Conservation (phyloP, 2,113 vertebrate genomes). For the Gnathonemus echidnorhynchus region DNA sequence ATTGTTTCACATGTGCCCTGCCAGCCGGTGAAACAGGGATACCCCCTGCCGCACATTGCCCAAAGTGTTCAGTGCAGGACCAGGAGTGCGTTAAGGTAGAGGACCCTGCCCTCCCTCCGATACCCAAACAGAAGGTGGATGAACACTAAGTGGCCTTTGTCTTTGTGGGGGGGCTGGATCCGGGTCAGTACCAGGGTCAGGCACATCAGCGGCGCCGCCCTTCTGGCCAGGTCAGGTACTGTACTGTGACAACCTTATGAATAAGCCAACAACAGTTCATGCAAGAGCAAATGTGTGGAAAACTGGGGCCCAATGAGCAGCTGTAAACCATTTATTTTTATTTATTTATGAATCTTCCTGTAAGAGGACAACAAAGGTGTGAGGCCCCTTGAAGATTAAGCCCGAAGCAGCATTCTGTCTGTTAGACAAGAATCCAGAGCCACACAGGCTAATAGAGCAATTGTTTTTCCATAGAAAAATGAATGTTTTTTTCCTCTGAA, state of each 20-base stretch:
- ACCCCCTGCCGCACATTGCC: not conserved
- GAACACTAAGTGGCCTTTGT: no score
- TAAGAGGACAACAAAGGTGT: not conserved
- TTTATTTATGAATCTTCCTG: not conserved
- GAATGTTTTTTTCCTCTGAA: not conserved
- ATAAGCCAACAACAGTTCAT: conserved; percentile 22
- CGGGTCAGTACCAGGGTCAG: not conserved
- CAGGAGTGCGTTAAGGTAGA: not conserved
- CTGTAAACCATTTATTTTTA: conserved; percentile 28
- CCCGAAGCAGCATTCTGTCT: not conserved
- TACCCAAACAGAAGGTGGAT: not conserved
- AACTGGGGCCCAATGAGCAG: not conserved
- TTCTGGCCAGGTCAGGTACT: not conserved
- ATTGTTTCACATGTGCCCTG: not conserved
- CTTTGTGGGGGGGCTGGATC: not conserved
- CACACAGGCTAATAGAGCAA: not conserved
- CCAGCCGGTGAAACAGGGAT: not conserved
- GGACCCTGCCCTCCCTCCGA: not conserved
- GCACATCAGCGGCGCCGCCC: not conserved
- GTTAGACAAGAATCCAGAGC: not conserved
- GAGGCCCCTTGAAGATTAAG: not conserved
- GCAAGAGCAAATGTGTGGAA: conserved; percentile 15
- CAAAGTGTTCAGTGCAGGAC: not conserved
- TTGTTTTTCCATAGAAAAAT: not conserved
- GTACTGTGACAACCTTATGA: not conserved